Base-by-base conservation (phyloP, 2,113 vertebrate genomes). In the Callopanchax toddi region DNA sequence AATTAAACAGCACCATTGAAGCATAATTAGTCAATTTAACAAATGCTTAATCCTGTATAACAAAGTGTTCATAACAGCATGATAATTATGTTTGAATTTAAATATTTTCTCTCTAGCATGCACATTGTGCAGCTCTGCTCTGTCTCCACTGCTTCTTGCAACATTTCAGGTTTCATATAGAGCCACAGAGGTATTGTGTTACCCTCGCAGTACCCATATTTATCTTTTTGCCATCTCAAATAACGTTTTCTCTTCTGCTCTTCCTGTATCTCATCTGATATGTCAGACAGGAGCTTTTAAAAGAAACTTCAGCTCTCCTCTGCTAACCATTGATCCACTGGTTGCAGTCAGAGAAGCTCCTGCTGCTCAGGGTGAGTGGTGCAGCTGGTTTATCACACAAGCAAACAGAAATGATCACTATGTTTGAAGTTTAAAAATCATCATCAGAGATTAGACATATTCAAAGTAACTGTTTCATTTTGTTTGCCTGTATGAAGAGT, bases 231-330 rank as follows among this genome's bases (percentile, higher is more conserved):
- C 39, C 12, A 20, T 36, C 15, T 69, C 22, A 34, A 53, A 37
- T 74, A 67, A 79, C 53, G 10, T 72, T 36, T 16, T 36, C 57
- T 22, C n/a, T 32, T 26, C 37, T 23, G n/a, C 18, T 59, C 13
- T 68, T 23, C 6, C 18, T 5, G 1, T 37, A 32, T 73, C 46
- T 29, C 32, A 40, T 21, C 23, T 10, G 29, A 42, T 16, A n/a
- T 46, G 12, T 76, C 79, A 96, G 95, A 87, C 91, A 0, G 90
- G 93, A 66, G 92, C 92, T 44, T 97, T 96, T 86, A 93, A 93
- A 40, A 90, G 95, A 17, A 96, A 96, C 89, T 95, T 97, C 91
- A 97, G 95, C 86, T 96, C 95, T 54, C 95, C 95, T 0, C 89
- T 97, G 63, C 89, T 96, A 21, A 91, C 93, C 44, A 90, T 84